These are phyloP conservation scores for Anthophora plumipes DNA, from an alignment of 2,888 invertebrate species.

Conservation along the genomic window DNA sequence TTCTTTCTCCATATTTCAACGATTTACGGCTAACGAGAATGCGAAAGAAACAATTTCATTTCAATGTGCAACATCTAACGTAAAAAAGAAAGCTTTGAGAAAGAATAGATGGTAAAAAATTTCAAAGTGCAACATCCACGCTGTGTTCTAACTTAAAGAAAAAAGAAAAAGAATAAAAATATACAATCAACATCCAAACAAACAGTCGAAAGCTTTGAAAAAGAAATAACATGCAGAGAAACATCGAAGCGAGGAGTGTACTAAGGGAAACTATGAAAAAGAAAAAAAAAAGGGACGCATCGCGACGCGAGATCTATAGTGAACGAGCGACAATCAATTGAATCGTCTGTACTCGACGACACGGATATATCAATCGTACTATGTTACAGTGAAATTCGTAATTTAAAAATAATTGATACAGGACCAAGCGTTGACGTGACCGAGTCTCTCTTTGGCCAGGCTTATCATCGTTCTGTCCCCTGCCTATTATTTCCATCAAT, in stretches of 20 bases:
- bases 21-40: background rate
- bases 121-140: too few relatives aligned
- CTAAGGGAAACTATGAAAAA: background rate
- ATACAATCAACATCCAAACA: background rate
- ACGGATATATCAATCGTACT: slow-evolving; percentile 68
- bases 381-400: slow-evolving; percentile 65
- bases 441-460: slow-evolving; percentile 30
- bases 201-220: background rate
- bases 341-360: slow-evolving; percentile 43
- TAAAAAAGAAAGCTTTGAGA: too few relatives aligned
- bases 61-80: too few relatives aligned
- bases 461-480: slow-evolving; percentile 38
- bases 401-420: slow-evolving; percentile 72
- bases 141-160: too few relatives aligned
- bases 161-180: background rate
- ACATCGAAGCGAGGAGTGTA: background rate
- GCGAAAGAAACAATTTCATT: too few relatives aligned
- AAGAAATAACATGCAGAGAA: background rate
- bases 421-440: slow-evolving; percentile 55
- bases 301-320: background rate
- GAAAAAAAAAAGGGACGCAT: background rate
- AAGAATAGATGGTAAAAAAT: too few relatives aligned
- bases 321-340: slow-evolving; percentile 41
- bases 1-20: background rate
- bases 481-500: slow-evolving; percentile 68